Evolutionary conservation across 2,888 invertebrate species (phyloP), one percentile per base, ranked within the genome.

Genomic region (Drosophila cognata): DNA sequence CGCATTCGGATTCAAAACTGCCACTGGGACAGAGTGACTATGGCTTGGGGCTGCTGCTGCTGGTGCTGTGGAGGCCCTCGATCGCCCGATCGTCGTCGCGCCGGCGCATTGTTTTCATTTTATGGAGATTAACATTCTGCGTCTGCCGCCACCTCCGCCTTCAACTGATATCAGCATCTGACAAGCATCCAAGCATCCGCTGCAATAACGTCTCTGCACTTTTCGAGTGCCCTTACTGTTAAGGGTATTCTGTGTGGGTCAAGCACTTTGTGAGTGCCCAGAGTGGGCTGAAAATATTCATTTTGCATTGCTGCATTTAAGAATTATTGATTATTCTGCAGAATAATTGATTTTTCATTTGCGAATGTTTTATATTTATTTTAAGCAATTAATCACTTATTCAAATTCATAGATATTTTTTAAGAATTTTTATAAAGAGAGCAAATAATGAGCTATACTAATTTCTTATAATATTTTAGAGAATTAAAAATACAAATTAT

Each of bases 61-160:
- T 35, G 35, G 25, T 76, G 72, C 69, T 57, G 74, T 67, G 64
- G 62, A 41, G 56, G 72, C 73, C 68, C 71, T 71, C 69, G 77
- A 74, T 67, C 72, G 58, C 72, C 70, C 74, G 73, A 70, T 79
- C 76, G 74, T 65, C 81, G 87, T 81, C 77, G 87, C 87, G 84
- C 82, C 89, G 89, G 75, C 82, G 87, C 90, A 87, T 87, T 87
- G 87, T 87, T 88, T 89, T 85, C 90, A 82, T 89, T 89, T 87
- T 87, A 87, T 87, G 87, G 87, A 87, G 87, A 87, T 87, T 89
- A 89, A 88, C 89, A 88, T 88, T 88, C 79, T 88, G 88, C 88
- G 68, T 73, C 71, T 66, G 65, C 61, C 59, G 52, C 57, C 59
- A 53, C 38, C 46, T 50, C 69, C 62, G 65, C 58, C 68, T 63